Evolutionary conservation across 2,888 invertebrate species (phyloP), one percentile per base, ranked within the genome.

Genomic region (Meiosimyza decipiens): DNA sequence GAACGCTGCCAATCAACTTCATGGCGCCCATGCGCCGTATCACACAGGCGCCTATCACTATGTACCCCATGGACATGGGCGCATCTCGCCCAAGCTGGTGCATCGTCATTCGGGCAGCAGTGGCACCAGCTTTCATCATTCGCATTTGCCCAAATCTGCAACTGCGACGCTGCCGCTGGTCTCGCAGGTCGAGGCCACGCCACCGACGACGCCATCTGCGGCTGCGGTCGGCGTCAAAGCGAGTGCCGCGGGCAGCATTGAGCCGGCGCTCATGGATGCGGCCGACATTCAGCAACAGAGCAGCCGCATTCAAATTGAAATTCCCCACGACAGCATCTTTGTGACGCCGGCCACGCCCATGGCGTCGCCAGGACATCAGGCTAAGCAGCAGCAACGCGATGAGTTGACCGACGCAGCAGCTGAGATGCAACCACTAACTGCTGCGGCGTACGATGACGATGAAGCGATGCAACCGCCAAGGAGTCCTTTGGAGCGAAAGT

Each of bases 301-400:
- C 28, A 76, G 33, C 18, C 69, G 75, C 40, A 74, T 75, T 33
- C 77, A 76, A 65, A 73, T 76, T 18, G 76, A 76, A 13, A 67
- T 76, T 55, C 78, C 78, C 67, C 84, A 85, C 75, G 87, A 87
- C 80, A 78, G 85, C 64, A 87, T 87, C 74, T 87, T 87, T 78
- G 83, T 87, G 74, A 87, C 87, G 79, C 87, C 87, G 76, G 87
- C 87, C 77, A 87, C 87, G 73, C 87, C 87, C 73, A 83, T 85
- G 79, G 84, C 87, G 71, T 87, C 87, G 75, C 87, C 87, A n/a
- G 86, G 87, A 18, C 87, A 86, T 74, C 81, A 79, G 72, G 80
- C 81, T 57, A 83, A 84, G 68, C 76, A 78, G 73, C 72, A 71
- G 9, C 80, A 82, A 1, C 79, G 57, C 9, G 75, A 79, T 22